These are phyloP conservation scores for Dorcus parallelipipedus DNA, from an alignment of 2,888 invertebrate genomes.

Conservation along the genomic window DNA sequence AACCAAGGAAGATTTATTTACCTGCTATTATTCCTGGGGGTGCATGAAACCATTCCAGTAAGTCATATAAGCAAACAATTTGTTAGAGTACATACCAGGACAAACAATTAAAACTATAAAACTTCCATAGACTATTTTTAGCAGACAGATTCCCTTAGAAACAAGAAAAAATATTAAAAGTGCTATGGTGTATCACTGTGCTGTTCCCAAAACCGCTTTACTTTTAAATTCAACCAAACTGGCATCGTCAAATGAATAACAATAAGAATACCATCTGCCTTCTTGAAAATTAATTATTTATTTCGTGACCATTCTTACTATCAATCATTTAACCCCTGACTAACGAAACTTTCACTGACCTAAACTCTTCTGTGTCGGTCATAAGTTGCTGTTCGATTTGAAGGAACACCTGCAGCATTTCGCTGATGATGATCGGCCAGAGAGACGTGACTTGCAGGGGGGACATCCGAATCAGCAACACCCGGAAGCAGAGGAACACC, in stretches of 20 bases:
- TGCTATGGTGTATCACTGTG: background rate
- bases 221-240: too few relatives aligned
- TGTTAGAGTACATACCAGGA: background rate
- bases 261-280: too few relatives aligned
- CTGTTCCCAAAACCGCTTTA: background rate
- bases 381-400: conserved; percentile 82
- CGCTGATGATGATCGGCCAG: conserved; percentile 90
- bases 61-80: conserved; percentile 2
- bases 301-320: too few relatives aligned
- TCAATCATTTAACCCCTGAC: too few relatives aligned
- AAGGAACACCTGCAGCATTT: conserved; percentile 83
- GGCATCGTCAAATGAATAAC: too few relatives aligned
- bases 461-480: conserved; percentile 78
- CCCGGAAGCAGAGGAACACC: conserved; percentile 85
- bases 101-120: background rate
- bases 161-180: background rate
- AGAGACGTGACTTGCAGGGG: conserved; percentile 80
- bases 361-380: conserved; percentile 72
- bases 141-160: background rate
- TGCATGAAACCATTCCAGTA: conserved; percentile 24
- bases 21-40: conserved; percentile 33
- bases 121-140: background rate
- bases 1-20: conserved; percentile 14
- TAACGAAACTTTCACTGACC: conserved; percentile 50
- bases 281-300: too few relatives aligned